Evolutionary conservation across 2,113 vertebrate genomes (phyloP).

Genomic region (Eulemur rufifrons): DNA sequence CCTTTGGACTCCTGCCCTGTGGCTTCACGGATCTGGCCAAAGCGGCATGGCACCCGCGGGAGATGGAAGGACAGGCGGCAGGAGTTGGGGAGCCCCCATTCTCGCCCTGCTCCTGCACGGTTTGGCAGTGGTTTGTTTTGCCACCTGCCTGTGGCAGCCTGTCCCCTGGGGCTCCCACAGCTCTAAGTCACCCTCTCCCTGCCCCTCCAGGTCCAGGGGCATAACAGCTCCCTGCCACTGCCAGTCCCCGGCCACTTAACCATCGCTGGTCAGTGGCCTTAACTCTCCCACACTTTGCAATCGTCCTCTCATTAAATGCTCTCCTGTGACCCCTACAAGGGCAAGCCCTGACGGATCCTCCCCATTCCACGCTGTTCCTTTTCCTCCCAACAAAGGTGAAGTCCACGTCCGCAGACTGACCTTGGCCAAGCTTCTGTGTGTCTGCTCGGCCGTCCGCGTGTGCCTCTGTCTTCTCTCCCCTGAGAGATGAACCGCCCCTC

Average conservation of each 20-base stretch:
- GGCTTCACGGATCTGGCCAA: background rate
- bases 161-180: background rate
- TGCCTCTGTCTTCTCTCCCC: conserved; percentile 90
- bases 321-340: background rate
- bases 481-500: conserved; percentile 87
- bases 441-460: conserved; percentile 80
- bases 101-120: background rate
- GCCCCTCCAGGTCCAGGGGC: background rate
- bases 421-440: conserved; percentile 85
- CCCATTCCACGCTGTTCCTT: background rate
- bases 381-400: background rate
- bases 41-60: background rate
- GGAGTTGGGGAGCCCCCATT: background rate
- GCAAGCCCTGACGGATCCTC: rapidly evolving
- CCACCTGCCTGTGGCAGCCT: background rate
- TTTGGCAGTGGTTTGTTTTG: background rate
- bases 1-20: background rate
- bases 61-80: too few relatives aligned
- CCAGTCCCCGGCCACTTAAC: background rate
- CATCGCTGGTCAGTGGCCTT: background rate
- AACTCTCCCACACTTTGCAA: rapidly evolving
- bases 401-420: conserved; percentile 75
- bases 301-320: background rate
- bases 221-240: background rate
- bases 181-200: background rate